These are phyloP conservation scores for Scaptodrosophila latifasciaeformis DNA, from an alignment of 2,888 invertebrate genomes.

Conservation along the genomic window DNA sequence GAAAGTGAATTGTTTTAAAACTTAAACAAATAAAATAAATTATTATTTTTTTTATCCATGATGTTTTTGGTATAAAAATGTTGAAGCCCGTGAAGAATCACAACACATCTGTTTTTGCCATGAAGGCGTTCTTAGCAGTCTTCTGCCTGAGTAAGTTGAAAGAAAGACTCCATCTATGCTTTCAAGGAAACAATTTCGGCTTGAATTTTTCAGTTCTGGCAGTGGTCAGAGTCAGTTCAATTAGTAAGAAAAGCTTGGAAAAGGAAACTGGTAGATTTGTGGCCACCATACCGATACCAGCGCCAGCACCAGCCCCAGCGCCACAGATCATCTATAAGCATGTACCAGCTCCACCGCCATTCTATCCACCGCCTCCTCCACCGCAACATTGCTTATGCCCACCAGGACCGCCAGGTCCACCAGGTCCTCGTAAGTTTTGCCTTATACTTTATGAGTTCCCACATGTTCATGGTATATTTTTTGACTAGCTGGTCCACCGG, in stretches of 20 bases:
- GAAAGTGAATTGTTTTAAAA: conserved; percentile 35
- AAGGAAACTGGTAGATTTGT: conserved; percentile 8
- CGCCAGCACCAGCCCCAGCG: conserved; percentile 1
- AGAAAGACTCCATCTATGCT: neutral
- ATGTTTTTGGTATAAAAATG: conserved; percentile 44
- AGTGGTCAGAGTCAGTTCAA: neutral
- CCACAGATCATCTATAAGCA: conserved; percentile 11
- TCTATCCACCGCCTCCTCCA: conserved; percentile 7
- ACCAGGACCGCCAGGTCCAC: conserved; percentile 29
- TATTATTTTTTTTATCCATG: conserved; percentile 9
- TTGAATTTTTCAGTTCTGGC: neutral
- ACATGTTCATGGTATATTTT: neutral
- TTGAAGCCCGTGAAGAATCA: conserved; percentile 24
- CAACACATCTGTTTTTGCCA: conserved; percentile 36
- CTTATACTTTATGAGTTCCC: neutral
- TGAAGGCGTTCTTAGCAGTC: conserved; percentile 40
- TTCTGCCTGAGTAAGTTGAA: conserved; percentile 40
- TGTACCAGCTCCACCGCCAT: conserved; percentile 4
- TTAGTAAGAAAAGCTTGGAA: neutral
- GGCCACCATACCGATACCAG: neutral
- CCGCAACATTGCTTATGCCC: conserved; percentile 23
- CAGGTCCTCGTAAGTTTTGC: conserved; percentile 22
- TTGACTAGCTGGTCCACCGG: neutral
- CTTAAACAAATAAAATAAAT: conserved; percentile 10
- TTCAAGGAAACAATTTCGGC: too few relatives aligned